Conservation (phyloP, 1,140 invertebrate species). For the Papilio dardanus region DNA sequence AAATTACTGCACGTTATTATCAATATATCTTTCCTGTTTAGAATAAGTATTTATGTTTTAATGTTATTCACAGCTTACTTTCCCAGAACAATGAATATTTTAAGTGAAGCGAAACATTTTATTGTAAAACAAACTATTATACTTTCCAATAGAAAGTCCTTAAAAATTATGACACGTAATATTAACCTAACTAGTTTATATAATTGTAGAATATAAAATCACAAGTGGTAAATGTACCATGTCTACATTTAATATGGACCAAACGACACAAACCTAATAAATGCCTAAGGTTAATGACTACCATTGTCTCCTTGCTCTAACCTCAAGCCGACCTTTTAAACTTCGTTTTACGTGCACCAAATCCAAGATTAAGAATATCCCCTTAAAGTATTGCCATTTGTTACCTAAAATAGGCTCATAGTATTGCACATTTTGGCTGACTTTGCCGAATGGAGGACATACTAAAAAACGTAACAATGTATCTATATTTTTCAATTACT, state of each 20-base stretch:
- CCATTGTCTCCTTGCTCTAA: conserved; percentile 3
- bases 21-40: neutral
- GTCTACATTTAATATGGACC: neutral
- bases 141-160: neutral
- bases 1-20: conserved; percentile 10
- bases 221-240: neutral
- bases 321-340: neutral
- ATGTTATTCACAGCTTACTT: conserved; percentile 14
- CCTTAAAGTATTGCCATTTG: neutral
- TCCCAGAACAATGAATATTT: conserved; percentile 7
- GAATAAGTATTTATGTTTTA: conserved; percentile 8
- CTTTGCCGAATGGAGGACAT: neutral
- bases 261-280: neutral
- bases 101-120: neutral
- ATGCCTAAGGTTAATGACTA: neutral
- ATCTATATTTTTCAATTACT: neutral
- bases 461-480: neutral
- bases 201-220: neutral
- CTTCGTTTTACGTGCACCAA: neutral
- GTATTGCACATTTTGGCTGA: neutral
- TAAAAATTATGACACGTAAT: neutral
- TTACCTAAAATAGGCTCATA: neutral
- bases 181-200: neutral
- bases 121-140: neutral
- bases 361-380: neutral